Evolutionary conservation across 2,888 invertebrate genomes (phyloP).

Genomic region (Hymenopus coronatus): DNA sequence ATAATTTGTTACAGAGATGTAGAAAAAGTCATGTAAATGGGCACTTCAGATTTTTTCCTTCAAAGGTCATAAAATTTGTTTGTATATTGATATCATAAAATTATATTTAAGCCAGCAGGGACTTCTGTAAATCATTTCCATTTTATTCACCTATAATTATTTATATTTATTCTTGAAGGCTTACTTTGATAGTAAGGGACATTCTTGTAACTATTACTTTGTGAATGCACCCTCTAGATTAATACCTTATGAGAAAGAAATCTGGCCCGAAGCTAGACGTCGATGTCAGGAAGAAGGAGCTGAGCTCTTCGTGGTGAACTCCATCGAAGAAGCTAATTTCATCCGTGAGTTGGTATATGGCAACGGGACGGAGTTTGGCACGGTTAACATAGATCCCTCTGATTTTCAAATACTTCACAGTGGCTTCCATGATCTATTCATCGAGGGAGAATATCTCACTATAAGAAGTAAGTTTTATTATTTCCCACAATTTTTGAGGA

Average conservation of each 20-base stretch:
- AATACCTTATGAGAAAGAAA: not conserved
- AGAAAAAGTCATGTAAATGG: too few species aligned
- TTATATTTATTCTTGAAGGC: too few species aligned
- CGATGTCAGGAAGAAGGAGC: not conserved
- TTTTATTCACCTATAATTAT: too few species aligned
- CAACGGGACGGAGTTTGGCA: not conserved
- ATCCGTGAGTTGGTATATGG: not conserved
- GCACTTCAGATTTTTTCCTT: too few species aligned
- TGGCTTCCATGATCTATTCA: not conserved
- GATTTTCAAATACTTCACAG: not conserved
- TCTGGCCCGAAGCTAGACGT: not conserved
- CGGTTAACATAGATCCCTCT: not conserved
- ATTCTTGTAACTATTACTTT: too few species aligned
- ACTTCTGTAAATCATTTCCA: too few species aligned
- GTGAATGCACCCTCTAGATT: not conserved
- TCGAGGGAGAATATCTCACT: constrained; percentile 2
- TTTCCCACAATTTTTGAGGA: too few species aligned
- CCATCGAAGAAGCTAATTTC: not conserved
- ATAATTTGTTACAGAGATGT: too few species aligned
- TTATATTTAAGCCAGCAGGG: too few species aligned
- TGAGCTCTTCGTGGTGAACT: not conserved
- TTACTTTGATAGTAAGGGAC: too few species aligned
- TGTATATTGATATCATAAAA: too few species aligned
- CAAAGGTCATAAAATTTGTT: too few species aligned
- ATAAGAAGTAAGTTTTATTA: not conserved